phyloP scores from a whole-genome alignment of 2,113 vertebrate species.

The Phalacrocorax aristotelis region DNA sequence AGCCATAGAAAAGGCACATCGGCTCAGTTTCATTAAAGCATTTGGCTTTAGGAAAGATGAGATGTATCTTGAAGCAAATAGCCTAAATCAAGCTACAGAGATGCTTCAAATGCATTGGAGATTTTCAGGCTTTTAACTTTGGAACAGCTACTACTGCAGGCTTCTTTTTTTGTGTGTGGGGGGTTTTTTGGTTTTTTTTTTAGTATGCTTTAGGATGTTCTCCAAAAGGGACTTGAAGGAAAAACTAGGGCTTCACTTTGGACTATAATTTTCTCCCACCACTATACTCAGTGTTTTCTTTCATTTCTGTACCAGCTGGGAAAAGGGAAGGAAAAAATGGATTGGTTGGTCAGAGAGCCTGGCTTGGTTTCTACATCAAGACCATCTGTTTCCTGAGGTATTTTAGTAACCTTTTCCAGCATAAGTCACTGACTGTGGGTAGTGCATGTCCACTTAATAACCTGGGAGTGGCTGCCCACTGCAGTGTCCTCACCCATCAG shows the following conservation, averaged over 20 bases:
- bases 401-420: not conserved
- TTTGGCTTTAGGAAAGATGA: not conserved
- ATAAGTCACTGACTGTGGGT: not conserved
- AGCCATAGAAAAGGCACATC: not conserved
- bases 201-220: not conserved
- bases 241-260: not conserved
- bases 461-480: not conserved
- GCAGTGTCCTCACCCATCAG: accelerated
- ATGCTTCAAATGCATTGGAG: not conserved
- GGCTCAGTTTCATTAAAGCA: not conserved
- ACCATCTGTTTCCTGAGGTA: not conserved
- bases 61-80: not conserved
- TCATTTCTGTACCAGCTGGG: not conserved
- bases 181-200: too few relatives aligned
- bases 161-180: too few relatives aligned
- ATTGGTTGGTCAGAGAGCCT: not conserved
- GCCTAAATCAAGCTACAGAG: not conserved
- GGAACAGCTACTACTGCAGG: not conserved
- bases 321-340: not conserved
- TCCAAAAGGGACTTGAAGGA: not conserved
- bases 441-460: not conserved
- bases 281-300: not conserved
- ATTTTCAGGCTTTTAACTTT: not conserved
- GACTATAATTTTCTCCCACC: not conserved
- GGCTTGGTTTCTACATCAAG: not conserved